A percentile compares a stretch with the other conserved stretches of the same genome.
phyloP scores from a whole-genome alignment of 1,140 invertebrate species.

The Steinernema feltiae region DNA sequence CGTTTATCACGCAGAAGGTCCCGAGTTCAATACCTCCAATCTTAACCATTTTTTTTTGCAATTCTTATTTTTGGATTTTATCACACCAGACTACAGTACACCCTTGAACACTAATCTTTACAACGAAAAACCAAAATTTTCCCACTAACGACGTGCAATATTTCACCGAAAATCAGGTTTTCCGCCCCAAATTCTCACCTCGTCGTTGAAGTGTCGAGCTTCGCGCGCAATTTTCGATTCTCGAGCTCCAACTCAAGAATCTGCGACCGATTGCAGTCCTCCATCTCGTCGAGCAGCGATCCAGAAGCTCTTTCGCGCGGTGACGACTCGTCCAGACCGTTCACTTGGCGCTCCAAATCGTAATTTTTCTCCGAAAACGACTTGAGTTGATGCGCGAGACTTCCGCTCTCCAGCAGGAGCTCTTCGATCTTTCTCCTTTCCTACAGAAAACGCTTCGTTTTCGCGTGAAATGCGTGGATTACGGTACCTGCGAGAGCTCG shows the following conservation, averaged over 20 bases:
- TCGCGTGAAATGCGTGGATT: background rate
- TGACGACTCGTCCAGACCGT: background rate
- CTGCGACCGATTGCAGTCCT: background rate
- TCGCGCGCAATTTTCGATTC: background rate
- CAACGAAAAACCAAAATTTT: background rate
- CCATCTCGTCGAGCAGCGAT: background rate
- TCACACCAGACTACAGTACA: too few relatives aligned
- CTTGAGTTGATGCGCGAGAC: background rate
- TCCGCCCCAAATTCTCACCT: background rate
- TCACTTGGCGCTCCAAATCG: background rate
- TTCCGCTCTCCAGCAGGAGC: background rate
- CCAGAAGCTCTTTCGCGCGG: background rate
- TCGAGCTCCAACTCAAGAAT: background rate
- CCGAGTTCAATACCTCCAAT: too few relatives aligned
- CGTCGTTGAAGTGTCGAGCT: background rate
- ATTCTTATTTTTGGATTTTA: too few relatives aligned
- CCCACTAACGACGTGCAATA: background rate
- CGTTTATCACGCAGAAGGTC: too few relatives aligned
- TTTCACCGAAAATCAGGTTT: background rate
- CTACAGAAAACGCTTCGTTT: background rate
- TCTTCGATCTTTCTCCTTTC: background rate
- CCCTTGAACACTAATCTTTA: background rate
- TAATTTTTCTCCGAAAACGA: background rate
- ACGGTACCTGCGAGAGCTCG: constrained; percentile 11
- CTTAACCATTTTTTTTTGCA: too few relatives aligned